Evolutionary conservation across 64 coral and sea anemone species (phyloP).

Genomic region (Montipora foliosa): DNA sequence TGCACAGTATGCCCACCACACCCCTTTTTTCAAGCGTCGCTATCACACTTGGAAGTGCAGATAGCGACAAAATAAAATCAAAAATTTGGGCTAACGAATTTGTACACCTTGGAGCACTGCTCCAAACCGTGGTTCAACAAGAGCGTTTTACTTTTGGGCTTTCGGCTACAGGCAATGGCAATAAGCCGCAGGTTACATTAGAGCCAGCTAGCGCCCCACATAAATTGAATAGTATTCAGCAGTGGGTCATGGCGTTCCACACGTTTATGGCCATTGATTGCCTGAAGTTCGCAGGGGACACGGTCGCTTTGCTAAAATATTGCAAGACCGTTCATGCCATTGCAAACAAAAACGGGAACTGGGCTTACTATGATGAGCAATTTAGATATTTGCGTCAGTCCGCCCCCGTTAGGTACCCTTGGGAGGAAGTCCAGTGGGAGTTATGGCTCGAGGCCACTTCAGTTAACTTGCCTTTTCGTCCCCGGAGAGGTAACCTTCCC

Average conservation of each 20-base stretch:
- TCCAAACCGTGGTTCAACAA: background rate
- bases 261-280: constrained; percentile 39
- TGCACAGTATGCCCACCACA: constrained; percentile 29
- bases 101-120: background rate
- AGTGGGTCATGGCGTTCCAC: constrained; percentile 23
- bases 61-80: background rate
- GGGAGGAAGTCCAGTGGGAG: constrained; percentile 51
- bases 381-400: constrained; percentile 45
- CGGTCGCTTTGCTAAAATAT: constrained; percentile 33
- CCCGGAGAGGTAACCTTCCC: background rate
- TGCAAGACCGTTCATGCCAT: constrained; percentile 29
- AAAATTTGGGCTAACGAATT: background rate
- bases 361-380: constrained; percentile 33
- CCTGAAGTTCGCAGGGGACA: background rate
- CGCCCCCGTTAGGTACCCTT: constrained; percentile 32
- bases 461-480: background rate
- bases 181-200: constrained; percentile 10
- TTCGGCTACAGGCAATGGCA: constrained; percentile 33
- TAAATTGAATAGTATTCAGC: constrained; percentile 17
- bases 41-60: constrained; percentile 5
- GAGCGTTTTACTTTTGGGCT: background rate
- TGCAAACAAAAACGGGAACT: constrained; percentile 34
- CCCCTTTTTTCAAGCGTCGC: constrained; percentile 24
- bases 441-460: constrained; percentile 45
- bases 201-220: background rate